Evolutionary conservation across 2,113 vertebrate species (phyloP), one percentile per base, ranked within the genome.

Genomic region (Monopterus albus): DNA sequence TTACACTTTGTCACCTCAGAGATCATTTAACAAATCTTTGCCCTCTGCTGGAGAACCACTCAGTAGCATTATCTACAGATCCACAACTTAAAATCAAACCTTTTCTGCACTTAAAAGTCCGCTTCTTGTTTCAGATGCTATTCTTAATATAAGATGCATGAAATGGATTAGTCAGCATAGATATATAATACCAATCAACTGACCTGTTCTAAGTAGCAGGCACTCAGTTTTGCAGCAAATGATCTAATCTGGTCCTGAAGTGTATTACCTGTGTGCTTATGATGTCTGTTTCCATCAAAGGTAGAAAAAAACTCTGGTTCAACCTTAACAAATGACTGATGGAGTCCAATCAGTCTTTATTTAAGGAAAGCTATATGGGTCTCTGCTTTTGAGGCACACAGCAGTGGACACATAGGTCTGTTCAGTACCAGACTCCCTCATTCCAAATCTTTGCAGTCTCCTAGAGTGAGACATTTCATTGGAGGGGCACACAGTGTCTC

Each of bases 311-410:
- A 31, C 20, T 77, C 56, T 59, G 51, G 38, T 68, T 75, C 52
- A 50, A 31, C 42, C 55, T 6, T 5, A 61, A 75, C 58, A 63
- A 43, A 79, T 82, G 80, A 85, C 53, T 70, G 79, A 84, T 81
- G 78, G 63, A 55, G 62, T 74, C 78, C 76, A 82, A 86, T 87
- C 85, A 80, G 42, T 82, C 71, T 82, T 79, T 81, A 71, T 79
- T 84, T 85, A 20, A 81, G 58, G 49, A 69, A 69, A 7, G 52
- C 35, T 51, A 40, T 62, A 25, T 56, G 61, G 52, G 36, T 73
- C 45, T 42, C 23, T 73, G 51, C 51, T 42, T 58, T 40, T 76
- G 51, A 60, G 79, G 56, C 60, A 69, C 72, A 57, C 46, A 72
- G 29, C 68, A 55, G 35, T 56, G 36, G 38, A 64, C 58, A 78